A percentile compares a stretch with the other conserved stretches of the same genome.
Conservation (phyloP, 2,797 vertebrate species). For the Tinamus major region DNA sequence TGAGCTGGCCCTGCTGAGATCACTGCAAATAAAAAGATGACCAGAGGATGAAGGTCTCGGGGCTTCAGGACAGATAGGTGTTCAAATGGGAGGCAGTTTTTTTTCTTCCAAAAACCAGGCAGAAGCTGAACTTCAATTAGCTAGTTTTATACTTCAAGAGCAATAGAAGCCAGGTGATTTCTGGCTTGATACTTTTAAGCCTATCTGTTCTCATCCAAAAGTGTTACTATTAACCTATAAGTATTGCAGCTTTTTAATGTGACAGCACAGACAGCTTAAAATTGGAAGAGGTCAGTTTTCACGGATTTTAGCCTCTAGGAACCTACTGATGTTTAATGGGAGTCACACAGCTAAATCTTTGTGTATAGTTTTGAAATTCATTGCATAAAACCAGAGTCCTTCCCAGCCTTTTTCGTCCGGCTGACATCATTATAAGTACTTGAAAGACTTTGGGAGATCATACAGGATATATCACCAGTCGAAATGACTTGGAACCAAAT, state of each 20-base stretch:
- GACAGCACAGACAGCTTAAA: background rate
- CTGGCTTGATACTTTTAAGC: background rate
- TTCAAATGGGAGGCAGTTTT: background rate
- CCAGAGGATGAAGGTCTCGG: background rate
- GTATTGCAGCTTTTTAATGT: background rate
- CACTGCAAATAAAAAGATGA: background rate
- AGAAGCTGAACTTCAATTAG: background rate
- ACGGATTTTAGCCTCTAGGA: slow-evolving; percentile 31
- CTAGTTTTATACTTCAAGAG: slow-evolving; percentile 10
- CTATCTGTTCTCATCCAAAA: slow-evolving; percentile 7
- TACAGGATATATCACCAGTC: slow-evolving; percentile 51
- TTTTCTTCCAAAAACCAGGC: background rate
- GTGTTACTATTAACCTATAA: slow-evolving; percentile 15
- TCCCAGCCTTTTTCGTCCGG: slow-evolving; percentile 35
- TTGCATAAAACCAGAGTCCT: slow-evolving; percentile 38
- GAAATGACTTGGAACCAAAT: slow-evolving; percentile 55
- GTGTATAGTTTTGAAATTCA: slow-evolving; percentile 8
- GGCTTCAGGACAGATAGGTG: background rate
- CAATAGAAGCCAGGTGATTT: background rate
- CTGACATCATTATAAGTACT: slow-evolving; percentile 61
- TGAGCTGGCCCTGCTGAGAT: background rate
- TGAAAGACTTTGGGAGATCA: slow-evolving; percentile 67
- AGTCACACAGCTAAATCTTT: slow-evolving; percentile 10
- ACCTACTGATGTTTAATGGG: slow-evolving; percentile 28
- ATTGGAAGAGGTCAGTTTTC: slow-evolving; percentile 38